Conservation (phyloP, 2,797 vertebrate species). For the Phataginus tetradactyla region DNA sequence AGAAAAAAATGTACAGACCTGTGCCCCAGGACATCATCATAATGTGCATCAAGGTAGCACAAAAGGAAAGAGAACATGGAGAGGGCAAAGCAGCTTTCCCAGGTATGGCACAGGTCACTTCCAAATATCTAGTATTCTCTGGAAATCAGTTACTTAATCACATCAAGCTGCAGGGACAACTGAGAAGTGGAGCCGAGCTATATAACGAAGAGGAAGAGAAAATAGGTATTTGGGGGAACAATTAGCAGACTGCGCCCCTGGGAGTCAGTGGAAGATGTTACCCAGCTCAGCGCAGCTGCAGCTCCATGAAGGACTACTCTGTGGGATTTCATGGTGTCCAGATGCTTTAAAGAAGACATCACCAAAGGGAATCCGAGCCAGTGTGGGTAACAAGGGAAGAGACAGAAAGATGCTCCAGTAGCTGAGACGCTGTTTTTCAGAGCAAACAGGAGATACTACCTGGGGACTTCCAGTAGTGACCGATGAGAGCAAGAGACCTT, state of each 20-base stretch:
- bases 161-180: not conserved
- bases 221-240: not conserved
- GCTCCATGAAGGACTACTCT: not conserved
- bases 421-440: not conserved
- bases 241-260: not conserved
- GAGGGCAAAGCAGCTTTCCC: not conserved
- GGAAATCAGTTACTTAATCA: not conserved
- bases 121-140: not conserved
- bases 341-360: not conserved
- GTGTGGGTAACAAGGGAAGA: not conserved
- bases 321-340: not conserved
- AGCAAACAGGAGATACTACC: not conserved
- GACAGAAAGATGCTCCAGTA: not conserved
- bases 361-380: not conserved
- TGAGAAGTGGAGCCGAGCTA: not conserved
- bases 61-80: not conserved
- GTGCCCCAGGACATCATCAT: not conserved
- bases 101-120: not conserved
- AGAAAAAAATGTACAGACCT: not conserved
- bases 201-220: not conserved
- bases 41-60: not conserved
- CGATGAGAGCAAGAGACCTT: not conserved
- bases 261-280: not conserved
- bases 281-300: not conserved
- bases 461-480: not conserved